These are phyloP conservation scores for Platysteira castanea DNA, from an alignment of 2,113 vertebrate genomes.

Conservation along the genomic window DNA sequence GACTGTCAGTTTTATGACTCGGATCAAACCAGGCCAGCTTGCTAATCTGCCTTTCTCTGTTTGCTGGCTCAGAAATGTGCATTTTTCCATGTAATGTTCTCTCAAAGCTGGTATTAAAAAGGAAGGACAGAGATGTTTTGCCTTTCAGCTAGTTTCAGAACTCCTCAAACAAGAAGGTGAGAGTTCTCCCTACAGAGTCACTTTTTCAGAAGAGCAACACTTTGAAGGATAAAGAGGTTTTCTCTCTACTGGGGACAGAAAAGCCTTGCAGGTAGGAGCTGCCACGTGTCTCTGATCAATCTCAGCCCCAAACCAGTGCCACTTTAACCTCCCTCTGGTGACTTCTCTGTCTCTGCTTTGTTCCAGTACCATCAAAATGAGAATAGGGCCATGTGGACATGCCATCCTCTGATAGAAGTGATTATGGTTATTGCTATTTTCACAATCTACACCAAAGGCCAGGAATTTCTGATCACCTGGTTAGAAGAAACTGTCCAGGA, in stretches of 20 bases:
- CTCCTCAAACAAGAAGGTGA: neutral
- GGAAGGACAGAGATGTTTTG: conserved; percentile 1
- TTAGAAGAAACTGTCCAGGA: neutral
- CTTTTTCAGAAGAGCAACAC: neutral
- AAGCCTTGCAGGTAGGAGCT: conserved; percentile 1
- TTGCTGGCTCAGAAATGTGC: neutral
- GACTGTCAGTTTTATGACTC: neutral
- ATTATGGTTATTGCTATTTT: neutral
- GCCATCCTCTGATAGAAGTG: neutral
- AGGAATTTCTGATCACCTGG: neutral
- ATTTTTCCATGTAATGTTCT: neutral
- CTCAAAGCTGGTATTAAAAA: neutral
- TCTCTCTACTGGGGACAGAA: neutral
- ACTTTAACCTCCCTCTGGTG: neutral
- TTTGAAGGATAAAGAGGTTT: conserved; percentile 47
- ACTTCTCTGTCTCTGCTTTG: neutral
- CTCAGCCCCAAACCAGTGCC: neutral
- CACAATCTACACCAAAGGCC: neutral
- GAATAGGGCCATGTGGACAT: neutral
- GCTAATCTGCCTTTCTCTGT: neutral
- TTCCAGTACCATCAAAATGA: neutral
- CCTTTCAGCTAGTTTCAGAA: conserved; percentile 32
- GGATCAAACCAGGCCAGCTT: neutral
- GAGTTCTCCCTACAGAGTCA: neutral
- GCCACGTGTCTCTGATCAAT: neutral